Conservation (phyloP, 2,797 vertebrate species). For the Macropodus opercularis region DNA sequence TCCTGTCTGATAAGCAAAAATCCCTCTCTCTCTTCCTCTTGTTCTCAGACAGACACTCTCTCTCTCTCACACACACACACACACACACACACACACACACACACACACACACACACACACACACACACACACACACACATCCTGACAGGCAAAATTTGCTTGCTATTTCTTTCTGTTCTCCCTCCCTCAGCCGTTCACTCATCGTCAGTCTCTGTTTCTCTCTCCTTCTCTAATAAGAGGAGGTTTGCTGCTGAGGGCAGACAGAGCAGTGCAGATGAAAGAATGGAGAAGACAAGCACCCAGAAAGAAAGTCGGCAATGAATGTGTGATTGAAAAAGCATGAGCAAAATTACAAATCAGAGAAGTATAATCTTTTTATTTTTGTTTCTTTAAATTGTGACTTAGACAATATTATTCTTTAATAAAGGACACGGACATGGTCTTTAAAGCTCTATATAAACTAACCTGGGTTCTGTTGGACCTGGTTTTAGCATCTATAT, state of each 20-base stretch:
- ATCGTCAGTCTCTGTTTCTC: constrained; percentile 59
- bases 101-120: constrained; percentile 37
- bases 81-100: constrained; percentile 22
- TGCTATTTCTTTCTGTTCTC: constrained; percentile 53
- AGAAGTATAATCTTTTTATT: constrained; percentile 2
- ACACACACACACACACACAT: constrained; percentile 51
- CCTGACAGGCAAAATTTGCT: constrained; percentile 73
- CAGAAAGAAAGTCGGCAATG: constrained; percentile 29
- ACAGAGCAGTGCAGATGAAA: constrained; percentile 55
- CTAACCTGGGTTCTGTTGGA: too few species aligned
- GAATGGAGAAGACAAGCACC: constrained; percentile 41
- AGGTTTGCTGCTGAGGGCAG: constrained; percentile 59
- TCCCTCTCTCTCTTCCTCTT: constrained; percentile 56
- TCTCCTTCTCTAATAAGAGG: constrained; percentile 68
- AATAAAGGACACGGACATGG: too few species aligned
- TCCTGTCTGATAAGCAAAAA: constrained; percentile 84
- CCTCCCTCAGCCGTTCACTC: constrained; percentile 51
- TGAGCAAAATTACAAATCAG: constrained; percentile 34
- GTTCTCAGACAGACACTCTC: constrained; percentile 8
- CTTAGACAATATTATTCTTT: too few species aligned
- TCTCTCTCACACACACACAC: constrained; percentile 3
- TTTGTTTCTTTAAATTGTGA: constrained; percentile 15
- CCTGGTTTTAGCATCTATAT: too few species aligned
- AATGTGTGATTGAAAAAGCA: constrained; percentile 14
- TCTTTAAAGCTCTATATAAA: too few species aligned